Conservation (phyloP, 2,797 vertebrate genomes). For the Knipowitschia caucasica region DNA sequence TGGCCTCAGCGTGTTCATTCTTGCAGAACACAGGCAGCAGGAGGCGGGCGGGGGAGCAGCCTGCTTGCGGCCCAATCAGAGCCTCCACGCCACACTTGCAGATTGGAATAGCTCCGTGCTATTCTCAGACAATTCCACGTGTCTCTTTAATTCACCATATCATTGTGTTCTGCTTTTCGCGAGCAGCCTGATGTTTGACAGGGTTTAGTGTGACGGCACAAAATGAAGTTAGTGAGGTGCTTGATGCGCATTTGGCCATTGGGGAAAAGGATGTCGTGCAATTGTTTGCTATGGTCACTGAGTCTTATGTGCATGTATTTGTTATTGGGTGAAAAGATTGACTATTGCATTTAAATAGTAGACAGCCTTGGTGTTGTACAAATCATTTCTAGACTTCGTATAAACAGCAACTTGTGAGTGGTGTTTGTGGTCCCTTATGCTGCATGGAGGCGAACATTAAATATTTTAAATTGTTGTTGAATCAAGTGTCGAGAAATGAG, state of each 20-base stretch:
- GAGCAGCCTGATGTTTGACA: not conserved
- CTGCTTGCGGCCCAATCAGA: constrained; percentile 32
- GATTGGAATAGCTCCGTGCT: constrained; percentile 43
- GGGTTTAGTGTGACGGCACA: constrained; percentile 32
- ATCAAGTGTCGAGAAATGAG: too few relatives aligned
- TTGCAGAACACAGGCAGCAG: constrained; percentile 51
- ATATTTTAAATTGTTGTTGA: too few relatives aligned
- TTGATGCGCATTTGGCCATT: constrained; percentile 43
- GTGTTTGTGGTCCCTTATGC: too few relatives aligned
- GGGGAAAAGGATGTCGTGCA: constrained; percentile 23
- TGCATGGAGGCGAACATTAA: too few relatives aligned
- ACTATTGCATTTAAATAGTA: constrained; percentile 1
- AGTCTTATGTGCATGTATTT: constrained; percentile 15
- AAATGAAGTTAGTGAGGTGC: constrained; percentile 48
- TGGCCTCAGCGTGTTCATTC: constrained; percentile 43
- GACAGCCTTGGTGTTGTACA: not conserved
- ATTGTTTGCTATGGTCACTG: constrained; percentile 26
- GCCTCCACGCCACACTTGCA: constrained; percentile 33
- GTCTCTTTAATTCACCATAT: constrained; percentile 14
- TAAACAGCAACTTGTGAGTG: too few relatives aligned
- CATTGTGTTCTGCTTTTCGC: not conserved
- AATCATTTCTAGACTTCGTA: constrained; percentile 12
- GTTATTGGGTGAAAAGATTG: too few relatives aligned
- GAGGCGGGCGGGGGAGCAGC: constrained; percentile 30
- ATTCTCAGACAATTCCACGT: constrained; percentile 35